These are phyloP conservation scores for Clarias pachynema DNA, from an alignment of 2,797 vertebrate genomes.

Conservation along the genomic window DNA sequence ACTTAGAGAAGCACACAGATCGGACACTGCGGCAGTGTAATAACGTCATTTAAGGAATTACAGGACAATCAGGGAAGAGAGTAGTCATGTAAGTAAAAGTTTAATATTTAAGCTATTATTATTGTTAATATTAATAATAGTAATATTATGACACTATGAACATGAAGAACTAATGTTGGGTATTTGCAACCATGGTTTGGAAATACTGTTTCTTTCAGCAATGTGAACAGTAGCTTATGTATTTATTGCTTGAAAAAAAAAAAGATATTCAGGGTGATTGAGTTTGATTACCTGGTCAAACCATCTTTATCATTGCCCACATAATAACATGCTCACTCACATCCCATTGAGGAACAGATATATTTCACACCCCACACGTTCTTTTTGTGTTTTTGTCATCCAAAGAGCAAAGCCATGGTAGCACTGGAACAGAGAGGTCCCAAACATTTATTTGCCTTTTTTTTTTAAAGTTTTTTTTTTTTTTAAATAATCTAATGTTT, in stretches of 20 bases:
- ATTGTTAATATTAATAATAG: not conserved
- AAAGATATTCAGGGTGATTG: too few relatives aligned
- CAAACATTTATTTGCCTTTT: not conserved
- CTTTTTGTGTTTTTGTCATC: not conserved
- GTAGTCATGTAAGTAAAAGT: conserved; percentile 40
- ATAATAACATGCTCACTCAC: conserved; percentile 15
- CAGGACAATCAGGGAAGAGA: conserved; percentile 2
- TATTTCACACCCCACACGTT: not conserved
- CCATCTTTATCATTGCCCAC: too few relatives aligned
- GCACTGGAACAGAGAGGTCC: not conserved
- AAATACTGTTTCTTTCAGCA: not conserved
- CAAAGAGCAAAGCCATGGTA: not conserved
- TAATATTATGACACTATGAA: not conserved
- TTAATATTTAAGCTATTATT: not conserved
- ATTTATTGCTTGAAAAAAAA: not conserved
- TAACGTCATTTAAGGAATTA: conserved; percentile 12
- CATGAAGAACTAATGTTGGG: not conserved
- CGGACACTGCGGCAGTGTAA: not conserved
- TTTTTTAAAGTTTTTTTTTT: accelerated
- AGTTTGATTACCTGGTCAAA: not conserved
- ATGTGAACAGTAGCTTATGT: not conserved
- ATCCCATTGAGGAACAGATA: conserved; percentile 20
- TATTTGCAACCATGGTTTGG: not conserved
- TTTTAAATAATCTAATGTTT: conserved; percentile 14
- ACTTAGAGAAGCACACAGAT: conserved; percentile 6